A percentile compares a stretch with the other conserved stretches of the same genome.
Evolutionary conservation across 2,113 vertebrate genomes (phyloP).

Genomic region (Heloderma charlesbogerti): DNA sequence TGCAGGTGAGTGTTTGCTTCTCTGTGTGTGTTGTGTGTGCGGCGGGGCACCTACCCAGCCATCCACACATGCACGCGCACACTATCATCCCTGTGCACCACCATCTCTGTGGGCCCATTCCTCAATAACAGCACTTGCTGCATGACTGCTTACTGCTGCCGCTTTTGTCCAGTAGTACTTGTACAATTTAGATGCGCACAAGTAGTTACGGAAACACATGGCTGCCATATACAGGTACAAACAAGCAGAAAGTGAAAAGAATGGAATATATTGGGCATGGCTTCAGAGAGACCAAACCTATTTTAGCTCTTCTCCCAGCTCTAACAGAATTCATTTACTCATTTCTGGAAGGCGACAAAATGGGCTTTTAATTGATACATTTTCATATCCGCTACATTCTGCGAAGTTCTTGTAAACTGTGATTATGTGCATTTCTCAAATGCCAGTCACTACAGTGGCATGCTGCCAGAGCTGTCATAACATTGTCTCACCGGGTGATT

Average conservation of each 20-base stretch:
- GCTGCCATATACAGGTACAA: not conserved
- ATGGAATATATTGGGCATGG: not conserved
- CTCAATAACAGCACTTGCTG: not conserved
- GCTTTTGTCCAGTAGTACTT: accelerated
- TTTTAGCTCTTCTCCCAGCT: not conserved
- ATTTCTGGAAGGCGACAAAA: not conserved
- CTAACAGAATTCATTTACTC: not conserved
- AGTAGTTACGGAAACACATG: not conserved
- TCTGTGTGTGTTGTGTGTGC: too few species aligned
- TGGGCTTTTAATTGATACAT: not conserved
- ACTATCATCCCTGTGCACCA: not conserved
- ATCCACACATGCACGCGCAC: too few species aligned
- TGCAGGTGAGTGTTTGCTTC: not conserved
- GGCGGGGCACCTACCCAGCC: too few species aligned
- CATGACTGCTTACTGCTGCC: not conserved
- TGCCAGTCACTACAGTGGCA: too few species aligned
- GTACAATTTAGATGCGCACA: not conserved
- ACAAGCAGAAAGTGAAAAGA: not conserved
- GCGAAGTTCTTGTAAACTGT: not conserved
- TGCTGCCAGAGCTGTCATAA: not conserved
- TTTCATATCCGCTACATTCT: not conserved
- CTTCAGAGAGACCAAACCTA: not conserved
- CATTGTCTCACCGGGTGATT: not conserved
- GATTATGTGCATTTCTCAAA: constrained; percentile 12
- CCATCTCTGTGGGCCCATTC: not conserved